Evolutionary conservation across 2,113 vertebrate species (phyloP), one percentile per base, ranked within the genome.

Genomic region (Puntigrus tetrazona): DNA sequence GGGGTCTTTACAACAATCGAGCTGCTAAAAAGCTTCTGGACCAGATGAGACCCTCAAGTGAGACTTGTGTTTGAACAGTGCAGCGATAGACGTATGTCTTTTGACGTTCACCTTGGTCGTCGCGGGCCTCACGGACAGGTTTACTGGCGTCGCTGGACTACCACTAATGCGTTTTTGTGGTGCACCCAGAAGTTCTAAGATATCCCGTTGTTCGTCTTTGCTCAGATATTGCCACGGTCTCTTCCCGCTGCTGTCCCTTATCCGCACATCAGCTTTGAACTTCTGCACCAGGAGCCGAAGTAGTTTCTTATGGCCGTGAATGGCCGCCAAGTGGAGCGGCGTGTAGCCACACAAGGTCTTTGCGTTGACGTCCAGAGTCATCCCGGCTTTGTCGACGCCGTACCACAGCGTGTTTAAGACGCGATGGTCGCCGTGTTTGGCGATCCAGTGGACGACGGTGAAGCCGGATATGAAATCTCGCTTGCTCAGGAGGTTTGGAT

Each of bases 401-500:
- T 91, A 93, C 29, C 95, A 94, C 65, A 99, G 91, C 6, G 95
- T 95, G 92, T 95, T 95, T 88, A 99, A 94, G 59, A 96, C 97
- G 0, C 90, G 27, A 63, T 95, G 94, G 57, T 95, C 92, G 0
- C 97, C 97, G 0, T 98, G 97, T 87, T 98, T 98, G 81, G 97
- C 97, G 63, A 98, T 95, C 98, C 98, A 99, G 93, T 99, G 98
- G 73, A 98, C 93, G 1, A 95, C 94, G 0, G 96, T 99, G 90
- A 95, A 99, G 25, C 98, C 97, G 0, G 96, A 97, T 86, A 99
- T 91, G 90, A 99, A 99, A 89, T 99, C 98, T 27, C 87, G 94
- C 85, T 89, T 95, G 88, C 95, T 88, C 57, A 96, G 96, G 57
- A 99, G 93, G 2, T 93, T 93, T 0, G 95, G 90, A 6, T 99